Base-by-base conservation (phyloP, 2,888 invertebrate species). In the Rosalia funebris region DNA sequence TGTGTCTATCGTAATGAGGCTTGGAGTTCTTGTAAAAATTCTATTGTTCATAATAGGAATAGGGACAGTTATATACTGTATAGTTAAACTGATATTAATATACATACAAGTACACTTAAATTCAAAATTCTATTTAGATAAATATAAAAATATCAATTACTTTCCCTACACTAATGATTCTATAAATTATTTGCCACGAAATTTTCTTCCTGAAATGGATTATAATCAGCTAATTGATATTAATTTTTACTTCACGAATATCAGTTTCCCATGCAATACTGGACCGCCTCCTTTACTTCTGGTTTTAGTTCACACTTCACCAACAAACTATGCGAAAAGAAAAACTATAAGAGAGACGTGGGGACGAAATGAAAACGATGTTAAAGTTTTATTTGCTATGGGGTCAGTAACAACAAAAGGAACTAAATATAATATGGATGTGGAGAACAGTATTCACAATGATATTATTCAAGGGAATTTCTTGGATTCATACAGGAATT, bases 391-490 rank as follows among this genome's bases (percentile, higher is more conserved):
- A 3, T 93, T 92, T 76, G 81, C 92, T 56, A 10, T 63, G n/a
- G 62, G 62, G 14, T 5, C 14, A 12, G 39, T 42, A n/a, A 19
- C 20, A 2, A 44, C 55, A n/a, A 7, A 31, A 4, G 50, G 37
- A 2, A 12, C 57, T n/a, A 20, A 68, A 55, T 75, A 56, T 0
- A 39, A 44, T n/a, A 14, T 85, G 4, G 72, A 79, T 1, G 72
- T 80, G 3, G 91, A 92, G 74, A 86, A 87, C 71, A 71, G 73
- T 0, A 73, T 77, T 0, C 84, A 87, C 71, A 83, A 83, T 0
- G 93, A 93, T 73, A 83, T 93, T 46, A 85, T 93, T 12, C 91
- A 92, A 74, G 93, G 93, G 0, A 88, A 84, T 56, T 94, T 93
- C 71, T 66, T 84, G 37, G 93, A 94, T 80, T 85, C 88, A 0